These are phyloP conservation scores for Drosophila borealis DNA, from an alignment of 2,888 invertebrate species.

Conservation along the genomic window DNA sequence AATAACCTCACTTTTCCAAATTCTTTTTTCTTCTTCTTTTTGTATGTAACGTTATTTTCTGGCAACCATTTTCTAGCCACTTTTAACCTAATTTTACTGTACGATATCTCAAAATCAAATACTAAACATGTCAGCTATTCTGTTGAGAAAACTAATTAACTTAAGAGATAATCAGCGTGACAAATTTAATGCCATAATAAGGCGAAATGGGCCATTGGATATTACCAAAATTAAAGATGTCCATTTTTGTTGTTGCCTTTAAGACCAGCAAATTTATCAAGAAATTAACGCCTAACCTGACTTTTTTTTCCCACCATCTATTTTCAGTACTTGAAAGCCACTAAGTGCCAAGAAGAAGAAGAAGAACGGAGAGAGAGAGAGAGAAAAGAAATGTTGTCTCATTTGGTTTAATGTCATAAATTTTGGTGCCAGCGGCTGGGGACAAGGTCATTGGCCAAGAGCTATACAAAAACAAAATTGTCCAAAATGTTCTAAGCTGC, in stretches of 20 bases:
- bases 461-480: constrained; percentile 28
- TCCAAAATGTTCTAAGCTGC: constrained; percentile 46
- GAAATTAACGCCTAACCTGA: constrained; percentile 54
- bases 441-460: constrained; percentile 63
- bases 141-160: constrained; percentile 54
- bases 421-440: constrained; percentile 21
- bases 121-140: constrained; percentile 40
- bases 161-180: constrained; percentile 57
- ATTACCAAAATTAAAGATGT: constrained; percentile 14
- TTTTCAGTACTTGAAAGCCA: constrained; percentile 17
- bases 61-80: not conserved
- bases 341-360: constrained; percentile 19
- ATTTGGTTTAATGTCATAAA: constrained; percentile 57
- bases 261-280: constrained; percentile 54
- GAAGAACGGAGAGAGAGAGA: constrained; percentile 5
- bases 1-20: too few species aligned
- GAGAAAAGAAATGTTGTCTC: constrained; percentile 51
- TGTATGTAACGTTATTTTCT: not conserved
- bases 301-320: not conserved
- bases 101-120: constrained; percentile 39
- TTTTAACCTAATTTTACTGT: not conserved
- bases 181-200: constrained; percentile 54
- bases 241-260: constrained; percentile 6
- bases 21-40: too few species aligned
- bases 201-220: not conserved